Percentiles rank a stretch among this genome's conserved stretches.
phyloP scores from a whole-genome alignment of 2,113 vertebrate genomes.

The Eudyptes chrysolophus region DNA sequence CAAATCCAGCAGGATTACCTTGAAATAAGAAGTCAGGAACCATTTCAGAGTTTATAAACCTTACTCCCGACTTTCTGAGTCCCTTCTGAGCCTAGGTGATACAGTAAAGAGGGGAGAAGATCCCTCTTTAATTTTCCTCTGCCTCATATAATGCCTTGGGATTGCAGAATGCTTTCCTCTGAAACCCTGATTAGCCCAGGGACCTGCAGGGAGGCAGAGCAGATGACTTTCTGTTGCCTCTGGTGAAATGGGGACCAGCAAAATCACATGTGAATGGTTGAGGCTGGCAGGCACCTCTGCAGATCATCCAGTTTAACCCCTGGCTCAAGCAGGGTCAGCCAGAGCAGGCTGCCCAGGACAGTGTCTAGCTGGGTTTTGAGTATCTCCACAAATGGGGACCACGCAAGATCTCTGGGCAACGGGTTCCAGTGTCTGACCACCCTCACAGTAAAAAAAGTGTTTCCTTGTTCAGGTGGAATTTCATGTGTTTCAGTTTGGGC shows the following conservation, averaged over 20 bases:
- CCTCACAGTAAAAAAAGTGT: not conserved
- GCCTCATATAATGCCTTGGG: not conserved
- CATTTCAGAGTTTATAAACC: not conserved
- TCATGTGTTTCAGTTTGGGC: not conserved
- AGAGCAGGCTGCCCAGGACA: not conserved
- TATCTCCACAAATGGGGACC: not conserved
- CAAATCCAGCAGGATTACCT: not conserved
- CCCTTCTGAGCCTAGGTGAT: not conserved
- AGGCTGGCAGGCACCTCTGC: not conserved
- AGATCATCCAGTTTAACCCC: not conserved
- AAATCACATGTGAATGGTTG: not conserved
- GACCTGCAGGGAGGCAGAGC: not conserved
- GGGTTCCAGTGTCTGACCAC: not conserved
- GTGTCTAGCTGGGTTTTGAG: not conserved
- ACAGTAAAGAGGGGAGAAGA: not conserved
- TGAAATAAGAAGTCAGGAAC: not conserved
- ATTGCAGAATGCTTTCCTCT: not conserved
- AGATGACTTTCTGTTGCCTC: not conserved
- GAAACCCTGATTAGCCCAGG: not conserved
- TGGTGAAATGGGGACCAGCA: not conserved
- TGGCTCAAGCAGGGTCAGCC: accelerated
- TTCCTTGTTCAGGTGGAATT: not conserved
- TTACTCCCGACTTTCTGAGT: not conserved
- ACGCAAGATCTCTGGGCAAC: not conserved
- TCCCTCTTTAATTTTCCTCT: not conserved